Evolutionary conservation across 2,888 invertebrate species (phyloP).

Genomic region (Diloba caeruleocephala): DNA sequence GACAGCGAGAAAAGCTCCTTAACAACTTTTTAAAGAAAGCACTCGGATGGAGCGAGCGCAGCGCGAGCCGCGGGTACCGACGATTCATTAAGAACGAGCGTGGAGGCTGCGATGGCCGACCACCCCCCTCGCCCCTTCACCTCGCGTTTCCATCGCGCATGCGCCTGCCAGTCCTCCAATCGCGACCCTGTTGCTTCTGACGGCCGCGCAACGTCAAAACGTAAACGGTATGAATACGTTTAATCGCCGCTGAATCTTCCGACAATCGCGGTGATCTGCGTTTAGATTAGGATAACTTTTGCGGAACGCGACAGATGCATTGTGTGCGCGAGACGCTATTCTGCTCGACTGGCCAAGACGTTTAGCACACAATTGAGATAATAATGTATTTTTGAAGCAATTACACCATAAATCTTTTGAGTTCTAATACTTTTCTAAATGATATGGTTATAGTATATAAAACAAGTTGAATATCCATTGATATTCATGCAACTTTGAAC

Average conservation of each 20-base stretch:
- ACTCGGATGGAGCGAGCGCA: conserved; percentile 78
- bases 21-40: conserved; percentile 81
- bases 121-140: conserved; percentile 64
- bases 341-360: conserved; percentile 59
- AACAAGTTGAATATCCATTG: too few relatives aligned
- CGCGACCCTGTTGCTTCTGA: conserved; percentile 87
- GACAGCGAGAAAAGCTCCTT: conserved; percentile 76
- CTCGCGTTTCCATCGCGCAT: conserved; percentile 65
- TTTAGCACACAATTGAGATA: conserved; percentile 44
- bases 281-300: conserved; percentile 76
- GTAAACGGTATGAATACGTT: conserved; percentile 85
- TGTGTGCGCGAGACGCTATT: conserved; percentile 61
- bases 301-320: conserved; percentile 64
- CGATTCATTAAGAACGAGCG: conserved; percentile 86
- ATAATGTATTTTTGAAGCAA: conserved; percentile 29
- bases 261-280: conserved; percentile 80
- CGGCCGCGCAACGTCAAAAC: conserved; percentile 81
- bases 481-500: conserved; percentile 9
- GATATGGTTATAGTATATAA: too few relatives aligned
- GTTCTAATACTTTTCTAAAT: neutral
- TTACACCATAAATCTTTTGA: conserved; percentile 13
- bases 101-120: conserved; percentile 81
- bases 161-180: conserved; percentile 75
- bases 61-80: conserved; percentile 86
- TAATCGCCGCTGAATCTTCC: conserved; percentile 81